Evolutionary conservation across 2,797 vertebrate species (phyloP), one percentile per base, ranked within the genome.

Genomic region (Mico argentatus): DNA sequence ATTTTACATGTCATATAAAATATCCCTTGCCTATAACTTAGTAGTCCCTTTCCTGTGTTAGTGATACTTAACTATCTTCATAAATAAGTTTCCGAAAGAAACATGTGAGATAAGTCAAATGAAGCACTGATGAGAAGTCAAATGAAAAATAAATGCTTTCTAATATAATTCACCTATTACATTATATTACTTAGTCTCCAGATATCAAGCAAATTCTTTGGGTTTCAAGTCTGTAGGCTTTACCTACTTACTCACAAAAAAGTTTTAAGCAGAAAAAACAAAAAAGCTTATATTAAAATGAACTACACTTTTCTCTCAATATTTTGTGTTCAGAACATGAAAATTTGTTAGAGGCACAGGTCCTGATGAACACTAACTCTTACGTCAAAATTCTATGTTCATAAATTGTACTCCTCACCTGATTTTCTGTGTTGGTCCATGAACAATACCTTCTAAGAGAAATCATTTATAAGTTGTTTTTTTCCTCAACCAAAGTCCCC

Each of bases 1-100:
- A 94, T 84, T 91, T 87, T 88, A 76, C n/a, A 77, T 14, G 57
- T 72, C 52, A 88, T n/a, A 92, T 77, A 88, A 95, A 93, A 90
- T 64, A 90, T 64, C 24, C 36, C n/a, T 88, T 90, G 20, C 55
- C 72, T 30, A 80, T 57, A 87, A 75, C 77, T 50, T 61, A 96
- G 55, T 33, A 48, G 73, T 59, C 39, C 46, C 64, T 90, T 94
- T 92, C 82, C 67, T 85, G 20, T 81, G 41, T 85, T 70, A 92
- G 81, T 73, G 84, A 55, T 73, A 64, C 72, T 90, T 64, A 24
- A 44, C 72, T 67, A 82, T 77, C 41, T 93, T 76, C 48, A 26
- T 80, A 88, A 90, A 92, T 41, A 92, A 50, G 33, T 73, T 91
- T 86, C 90, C 90, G 41, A 88, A 55, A 95, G 85, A 88, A 93